These are phyloP conservation scores for Cheilosia urbana DNA, from an alignment of 2,888 invertebrate genomes.

Conservation along the genomic window DNA sequence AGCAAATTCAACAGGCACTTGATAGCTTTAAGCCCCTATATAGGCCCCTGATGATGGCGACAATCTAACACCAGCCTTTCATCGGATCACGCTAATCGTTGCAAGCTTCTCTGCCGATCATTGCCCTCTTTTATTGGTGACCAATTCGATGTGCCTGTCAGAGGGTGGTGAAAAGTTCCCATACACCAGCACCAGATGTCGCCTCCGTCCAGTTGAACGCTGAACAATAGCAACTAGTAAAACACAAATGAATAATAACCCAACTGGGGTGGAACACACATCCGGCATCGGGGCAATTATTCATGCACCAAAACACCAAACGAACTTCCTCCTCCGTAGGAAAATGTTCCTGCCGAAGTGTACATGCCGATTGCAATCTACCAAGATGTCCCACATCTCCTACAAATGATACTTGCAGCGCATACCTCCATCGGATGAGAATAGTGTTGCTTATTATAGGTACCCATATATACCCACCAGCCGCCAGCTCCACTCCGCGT, in stretches of 20 bases:
- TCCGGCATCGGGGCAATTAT: slow-evolving; percentile 57
- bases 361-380: slow-evolving; percentile 43
- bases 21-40: too few relatives aligned
- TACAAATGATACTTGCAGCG: slow-evolving; percentile 46
- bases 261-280: slow-evolving; percentile 17
- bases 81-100: too few relatives aligned
- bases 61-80: too few relatives aligned
- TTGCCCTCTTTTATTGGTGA: too few relatives aligned
- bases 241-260: background rate
- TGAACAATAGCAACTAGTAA: too few relatives aligned
- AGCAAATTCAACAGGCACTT: too few relatives aligned
- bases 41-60: too few relatives aligned
- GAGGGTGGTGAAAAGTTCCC: too few relatives aligned
- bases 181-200: background rate
- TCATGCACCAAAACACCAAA: slow-evolving; percentile 42
- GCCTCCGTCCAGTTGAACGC: background rate
- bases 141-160: too few relatives aligned
- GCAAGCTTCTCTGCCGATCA: too few relatives aligned
- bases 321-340: slow-evolving; percentile 18
- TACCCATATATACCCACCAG: background rate
- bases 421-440: slow-evolving; percentile 48
- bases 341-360: slow-evolving; percentile 14
- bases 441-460: slow-evolving; percentile 49
- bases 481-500: background rate
- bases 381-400: slow-evolving; percentile 65